Evolutionary conservation across 30 jellyfish, hydroid and myxozoan species (phyloP).

Genomic region (Aurelia sp.): DNA sequence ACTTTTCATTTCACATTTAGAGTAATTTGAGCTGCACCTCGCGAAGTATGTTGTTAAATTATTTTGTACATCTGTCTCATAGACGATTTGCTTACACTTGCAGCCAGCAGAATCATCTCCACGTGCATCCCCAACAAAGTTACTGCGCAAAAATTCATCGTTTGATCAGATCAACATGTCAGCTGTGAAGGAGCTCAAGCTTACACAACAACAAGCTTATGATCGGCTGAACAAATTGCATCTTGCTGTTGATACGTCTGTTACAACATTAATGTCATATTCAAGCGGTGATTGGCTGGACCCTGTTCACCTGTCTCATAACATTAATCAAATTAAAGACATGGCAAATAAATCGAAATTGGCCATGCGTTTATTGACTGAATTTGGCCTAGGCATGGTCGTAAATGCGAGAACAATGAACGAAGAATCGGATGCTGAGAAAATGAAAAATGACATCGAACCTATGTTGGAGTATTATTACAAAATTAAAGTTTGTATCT

Average conservation of each 20-base stretch:
- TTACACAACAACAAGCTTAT: slow-evolving; percentile 71
- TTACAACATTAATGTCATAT: slow-evolving; percentile 64
- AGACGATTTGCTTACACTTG: too few species aligned
- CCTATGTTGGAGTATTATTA: slow-evolving; percentile 91
- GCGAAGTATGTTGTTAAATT: too few species aligned
- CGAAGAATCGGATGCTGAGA: slow-evolving; percentile 59
- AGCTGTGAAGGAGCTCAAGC: slow-evolving; percentile 89
- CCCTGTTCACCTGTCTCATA: slow-evolving; percentile 27
- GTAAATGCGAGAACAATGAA: slow-evolving; percentile 68
- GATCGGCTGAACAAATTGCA: slow-evolving; percentile 92
- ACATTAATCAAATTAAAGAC: slow-evolving; percentile 74
- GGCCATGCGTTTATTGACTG: slow-evolving; percentile 88
- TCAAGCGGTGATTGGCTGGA: slow-evolving; percentile 88
- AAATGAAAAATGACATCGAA: slow-evolving; percentile 75
- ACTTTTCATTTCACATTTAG: too few species aligned
- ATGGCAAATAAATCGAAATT: slow-evolving; percentile 79
- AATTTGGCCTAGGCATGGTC: slow-evolving; percentile 92
- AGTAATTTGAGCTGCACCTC: too few species aligned
- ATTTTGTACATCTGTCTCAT: too few species aligned
- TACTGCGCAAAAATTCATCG: slow-evolving; percentile 67
- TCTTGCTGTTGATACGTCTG: slow-evolving; percentile 96
- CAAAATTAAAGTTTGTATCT: slow-evolving; percentile 82
- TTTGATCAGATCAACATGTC: slow-evolving; percentile 94
- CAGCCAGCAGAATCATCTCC: too few species aligned
- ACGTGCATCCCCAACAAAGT: slow-evolving; percentile 29